These are phyloP conservation scores for Microctonus aethiopoides DNA, from an alignment of 2,888 invertebrate species.

Conservation along the genomic window DNA sequence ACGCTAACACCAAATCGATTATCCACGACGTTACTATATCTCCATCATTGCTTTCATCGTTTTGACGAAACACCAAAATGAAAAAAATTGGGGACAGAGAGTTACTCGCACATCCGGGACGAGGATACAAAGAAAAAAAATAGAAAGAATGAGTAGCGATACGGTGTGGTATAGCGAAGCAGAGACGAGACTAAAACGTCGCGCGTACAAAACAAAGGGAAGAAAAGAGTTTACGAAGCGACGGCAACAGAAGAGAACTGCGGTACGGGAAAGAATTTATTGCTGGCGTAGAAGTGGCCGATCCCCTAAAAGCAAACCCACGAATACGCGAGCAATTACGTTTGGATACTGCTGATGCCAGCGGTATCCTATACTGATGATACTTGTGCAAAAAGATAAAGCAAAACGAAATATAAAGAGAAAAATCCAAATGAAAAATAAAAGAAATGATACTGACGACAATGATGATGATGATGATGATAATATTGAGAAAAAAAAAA, in stretches of 20 bases:
- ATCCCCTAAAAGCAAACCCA: slow-evolving; percentile 28
- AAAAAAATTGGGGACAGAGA: background rate
- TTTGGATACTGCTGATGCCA: background rate
- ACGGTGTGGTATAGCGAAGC: background rate
- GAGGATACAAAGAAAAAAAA: slow-evolving; percentile 10
- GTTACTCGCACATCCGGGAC: slow-evolving; percentile 31
- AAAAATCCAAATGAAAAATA: background rate
- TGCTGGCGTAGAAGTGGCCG: slow-evolving; percentile 23
- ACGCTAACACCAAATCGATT: slow-evolving; percentile 24
- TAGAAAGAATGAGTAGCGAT: slow-evolving; percentile 9
- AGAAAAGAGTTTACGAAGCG: slow-evolving; percentile 5
- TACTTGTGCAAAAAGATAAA: background rate
- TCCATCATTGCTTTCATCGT: slow-evolving; percentile 1
- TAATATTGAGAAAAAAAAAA: background rate
- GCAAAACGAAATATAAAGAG: slow-evolving; percentile 16
- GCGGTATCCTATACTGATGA: background rate
- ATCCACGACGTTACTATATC: slow-evolving; percentile 18
- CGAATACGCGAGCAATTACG: slow-evolving; percentile 25
- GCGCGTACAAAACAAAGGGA: slow-evolving; percentile 30
- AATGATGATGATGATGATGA: slow-evolving; percentile 11
- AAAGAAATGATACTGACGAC: slow-evolving; percentile 16
- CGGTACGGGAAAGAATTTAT: slow-evolving; percentile 24
- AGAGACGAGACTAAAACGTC: slow-evolving; percentile 4
- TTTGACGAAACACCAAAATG: slow-evolving; percentile 13
- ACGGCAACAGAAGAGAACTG: background rate